Evolutionary conservation across 23 tunicate genomes (phyloP).

Genomic region (Botrylloides violaceus): DNA sequence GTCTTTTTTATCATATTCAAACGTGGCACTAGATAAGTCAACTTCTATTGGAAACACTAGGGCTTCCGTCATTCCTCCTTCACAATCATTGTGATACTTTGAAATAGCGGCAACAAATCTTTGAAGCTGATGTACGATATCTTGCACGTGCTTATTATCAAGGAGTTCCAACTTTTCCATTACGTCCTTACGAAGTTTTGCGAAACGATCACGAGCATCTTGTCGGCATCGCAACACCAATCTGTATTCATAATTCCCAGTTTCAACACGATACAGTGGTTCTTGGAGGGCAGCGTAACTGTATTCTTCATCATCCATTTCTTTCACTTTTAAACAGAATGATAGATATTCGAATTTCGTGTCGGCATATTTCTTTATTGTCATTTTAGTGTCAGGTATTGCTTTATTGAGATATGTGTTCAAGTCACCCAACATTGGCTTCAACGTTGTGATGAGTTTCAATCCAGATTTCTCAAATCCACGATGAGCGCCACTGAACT

Average conservation of each 20-base stretch:
- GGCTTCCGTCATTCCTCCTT: slow-evolving; percentile 39
- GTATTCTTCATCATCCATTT: slow-evolving; percentile 98
- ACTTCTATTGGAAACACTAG: slow-evolving; percentile 99
- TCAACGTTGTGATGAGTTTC: slow-evolving; percentile 58
- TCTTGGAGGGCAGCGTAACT: slow-evolving; percentile 90
- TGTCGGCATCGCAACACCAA: slow-evolving; percentile 86
- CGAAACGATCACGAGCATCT: slow-evolving; percentile 70
- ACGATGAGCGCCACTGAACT: slow-evolving; percentile 74
- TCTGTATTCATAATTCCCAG: slow-evolving; percentile 98
- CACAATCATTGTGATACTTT: slow-evolving; percentile 65
- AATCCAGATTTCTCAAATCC: slow-evolving; percentile 90
- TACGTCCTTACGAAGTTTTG: slow-evolving; percentile 94
- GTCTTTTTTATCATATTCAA: slow-evolving; percentile 94
- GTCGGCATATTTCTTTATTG: slow-evolving; percentile 94
- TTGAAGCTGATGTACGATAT: slow-evolving; percentile 80
- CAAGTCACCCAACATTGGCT: slow-evolving; percentile 83
- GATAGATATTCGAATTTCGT: slow-evolving; percentile 93
- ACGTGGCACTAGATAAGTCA: slow-evolving; percentile 74
- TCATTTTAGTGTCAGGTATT: slow-evolving; percentile 88
- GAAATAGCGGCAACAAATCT: slow-evolving; percentile 71
- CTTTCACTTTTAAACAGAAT: slow-evolving; percentile 90
- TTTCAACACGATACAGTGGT: slow-evolving; percentile 96
- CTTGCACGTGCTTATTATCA: slow-evolving; percentile 96
- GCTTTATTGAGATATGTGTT: slow-evolving; percentile 90
- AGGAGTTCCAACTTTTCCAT: slow-evolving; percentile 93